Evolutionary conservation across 30 jellyfish, hydroid and myxozoan species (phyloP).

Genomic region (Turritopsis dohrnii): DNA sequence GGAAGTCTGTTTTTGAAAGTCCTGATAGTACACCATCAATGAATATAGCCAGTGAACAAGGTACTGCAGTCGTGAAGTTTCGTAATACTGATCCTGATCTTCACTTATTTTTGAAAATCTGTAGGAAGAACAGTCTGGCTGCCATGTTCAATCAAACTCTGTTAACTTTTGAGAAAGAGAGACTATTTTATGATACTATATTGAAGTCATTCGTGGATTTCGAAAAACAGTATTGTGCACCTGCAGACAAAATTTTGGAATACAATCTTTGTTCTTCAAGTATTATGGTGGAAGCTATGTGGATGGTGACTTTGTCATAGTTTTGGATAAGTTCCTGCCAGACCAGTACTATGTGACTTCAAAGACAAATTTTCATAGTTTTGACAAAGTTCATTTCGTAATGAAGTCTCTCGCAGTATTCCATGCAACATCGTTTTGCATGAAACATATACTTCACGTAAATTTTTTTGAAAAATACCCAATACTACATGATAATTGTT

Average conservation of each 20-base stretch:
- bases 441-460: not conserved
- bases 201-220: not conserved
- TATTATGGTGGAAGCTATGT: conserved; percentile 6
- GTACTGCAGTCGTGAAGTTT: not conserved
- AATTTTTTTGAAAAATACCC: not conserved
- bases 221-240: not conserved
- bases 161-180: conserved; percentile 13
- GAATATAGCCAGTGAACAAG: not conserved
- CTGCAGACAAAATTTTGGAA: not conserved
- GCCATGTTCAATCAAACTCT: not conserved
- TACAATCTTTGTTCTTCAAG: not conserved
- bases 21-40: not conserved
- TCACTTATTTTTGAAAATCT: conserved; percentile 2
- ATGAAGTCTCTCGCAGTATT: conserved; percentile 16
- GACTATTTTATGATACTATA: not conserved
- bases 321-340: conserved; percentile 2
- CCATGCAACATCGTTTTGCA: conserved; percentile 16
- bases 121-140: not conserved
- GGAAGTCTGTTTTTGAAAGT: not conserved
- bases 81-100: not conserved
- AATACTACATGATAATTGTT: not conserved
- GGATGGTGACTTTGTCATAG: not conserved
- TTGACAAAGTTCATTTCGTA: not conserved
- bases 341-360: conserved; percentile 8
- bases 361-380: not conserved